Evolutionary conservation across 1,140 invertebrate genomes (phyloP).

Genomic region (Potamilus streckersoni): DNA sequence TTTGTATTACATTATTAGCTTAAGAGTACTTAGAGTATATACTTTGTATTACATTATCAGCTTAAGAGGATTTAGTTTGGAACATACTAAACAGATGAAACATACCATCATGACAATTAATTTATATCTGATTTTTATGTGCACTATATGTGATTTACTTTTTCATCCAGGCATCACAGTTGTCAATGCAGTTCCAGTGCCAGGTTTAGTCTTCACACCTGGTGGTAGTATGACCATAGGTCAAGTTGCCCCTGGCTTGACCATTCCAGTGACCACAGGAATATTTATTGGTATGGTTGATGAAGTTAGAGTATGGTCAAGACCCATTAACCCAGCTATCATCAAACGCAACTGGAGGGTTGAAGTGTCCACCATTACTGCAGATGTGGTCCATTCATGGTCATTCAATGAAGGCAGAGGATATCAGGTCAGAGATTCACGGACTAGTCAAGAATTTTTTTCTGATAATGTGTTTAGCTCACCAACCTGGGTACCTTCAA

Average conservation of each 20-base stretch:
- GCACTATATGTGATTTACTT: too few species aligned
- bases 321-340: constrained; percentile 43
- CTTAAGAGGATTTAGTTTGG: too few species aligned
- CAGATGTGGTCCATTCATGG: constrained; percentile 39
- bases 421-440: constrained; percentile 25
- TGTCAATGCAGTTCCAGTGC: constrained; percentile 29
- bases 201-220: constrained; percentile 24
- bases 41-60: too few species aligned
- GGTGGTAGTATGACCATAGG: constrained; percentile 39
- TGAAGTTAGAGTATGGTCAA: constrained; percentile 43
- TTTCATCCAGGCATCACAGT: constrained; percentile 15
- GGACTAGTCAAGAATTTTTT: constrained; percentile 20
- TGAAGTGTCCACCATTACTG: constrained; percentile 26
- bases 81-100: too few species aligned
- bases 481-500: constrained; percentile 37
- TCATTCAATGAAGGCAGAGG: constrained; percentile 42
- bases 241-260: constrained; percentile 21
- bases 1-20: too few species aligned
- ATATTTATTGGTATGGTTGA: constrained; percentile 40
- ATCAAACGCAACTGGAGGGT: constrained; percentile 31
- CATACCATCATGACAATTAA: too few species aligned
- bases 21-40: too few species aligned
- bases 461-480: constrained; percentile 18
- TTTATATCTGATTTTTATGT: too few species aligned
- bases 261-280: constrained; percentile 15